A percentile compares a stretch with the other conserved stretches of the same genome.
Conservation (phyloP, 2,888 invertebrate species). For the Eupithecia exiguata region DNA sequence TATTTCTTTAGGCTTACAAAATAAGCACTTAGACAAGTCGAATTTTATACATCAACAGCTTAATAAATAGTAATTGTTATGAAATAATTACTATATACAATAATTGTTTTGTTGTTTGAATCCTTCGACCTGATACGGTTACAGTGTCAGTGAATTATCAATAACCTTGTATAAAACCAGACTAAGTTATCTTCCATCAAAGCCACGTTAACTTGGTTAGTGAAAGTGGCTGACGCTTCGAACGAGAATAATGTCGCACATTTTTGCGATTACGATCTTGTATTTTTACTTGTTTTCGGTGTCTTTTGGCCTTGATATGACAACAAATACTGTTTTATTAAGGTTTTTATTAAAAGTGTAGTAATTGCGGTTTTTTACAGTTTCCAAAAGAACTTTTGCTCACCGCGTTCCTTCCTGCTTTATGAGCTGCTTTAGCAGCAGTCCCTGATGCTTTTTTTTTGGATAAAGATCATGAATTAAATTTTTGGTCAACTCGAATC, state of each 20-base stretch:
- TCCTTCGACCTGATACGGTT: too few species aligned
- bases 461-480: background rate
- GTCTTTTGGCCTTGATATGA: background rate
- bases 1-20: too few species aligned
- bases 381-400: background rate
- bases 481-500: background rate
- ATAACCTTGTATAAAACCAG: background rate
- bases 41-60: too few species aligned
- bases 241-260: slow-evolving; percentile 1
- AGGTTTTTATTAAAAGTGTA: background rate
- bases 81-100: too few species aligned
- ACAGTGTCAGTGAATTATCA: too few species aligned
- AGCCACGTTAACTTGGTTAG: background rate
- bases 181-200: background rate
- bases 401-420: background rate
- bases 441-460: background rate
- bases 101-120: too few species aligned
- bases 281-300: background rate
- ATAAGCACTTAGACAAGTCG: too few species aligned
- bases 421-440: background rate
- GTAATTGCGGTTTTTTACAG: background rate
- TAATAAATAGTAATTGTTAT: too few species aligned
- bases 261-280: background rate
- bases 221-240: background rate
- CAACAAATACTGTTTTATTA: background rate